Evolutionary conservation across 2,888 invertebrate genomes (phyloP), one percentile per base, ranked within the genome.

Genomic region (Pecten maximus): DNA sequence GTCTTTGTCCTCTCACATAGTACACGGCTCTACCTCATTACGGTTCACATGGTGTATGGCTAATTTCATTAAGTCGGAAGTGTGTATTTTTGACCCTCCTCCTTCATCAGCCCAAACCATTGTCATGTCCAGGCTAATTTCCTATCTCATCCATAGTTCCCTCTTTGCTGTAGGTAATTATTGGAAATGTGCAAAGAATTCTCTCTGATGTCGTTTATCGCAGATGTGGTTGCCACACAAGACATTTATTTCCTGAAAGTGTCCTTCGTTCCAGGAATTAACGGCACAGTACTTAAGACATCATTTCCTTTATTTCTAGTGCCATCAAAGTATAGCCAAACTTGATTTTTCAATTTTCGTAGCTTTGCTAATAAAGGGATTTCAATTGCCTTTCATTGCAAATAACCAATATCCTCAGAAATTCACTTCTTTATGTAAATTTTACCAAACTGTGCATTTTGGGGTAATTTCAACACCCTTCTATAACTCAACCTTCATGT

Each of bases 51-150:
- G 54, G 19, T 54, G 74, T 15, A 35, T 35, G 74, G 35, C 74
- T 74, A 74, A 74, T 74, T 74, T 35, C 74, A 74, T 74, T 74
- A 74, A 74, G 74, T 74, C 35, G 54, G 54, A 54, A 54, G 54
- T 54, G 54, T 54, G 54, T 54, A 54, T 54, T 54, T n/a, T 54
- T 54, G 54, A 54, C 54, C 54, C 54, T 54, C 54, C 19, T 54
- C 54, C 23, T 54, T 54, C 54, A 54, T 54, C 54, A 54, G 28
- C 74, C 8, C 6, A 44, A 74, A 6, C 74, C 35, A 74, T 74
- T 74, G 74, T 74, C 35, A 28, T 74, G 74, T 35, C 35, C 74
- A 28, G 19, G 12, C 74, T 74, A 74, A 74, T 74, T 74, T 74
- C 23, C 23, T 23, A 35, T 35, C 74, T 74, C 74, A 74, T 74